A percentile compares a stretch with the other conserved stretches of the same genome.
Conservation (phyloP, 2,113 vertebrate species). For the Rissa tridactyla region DNA sequence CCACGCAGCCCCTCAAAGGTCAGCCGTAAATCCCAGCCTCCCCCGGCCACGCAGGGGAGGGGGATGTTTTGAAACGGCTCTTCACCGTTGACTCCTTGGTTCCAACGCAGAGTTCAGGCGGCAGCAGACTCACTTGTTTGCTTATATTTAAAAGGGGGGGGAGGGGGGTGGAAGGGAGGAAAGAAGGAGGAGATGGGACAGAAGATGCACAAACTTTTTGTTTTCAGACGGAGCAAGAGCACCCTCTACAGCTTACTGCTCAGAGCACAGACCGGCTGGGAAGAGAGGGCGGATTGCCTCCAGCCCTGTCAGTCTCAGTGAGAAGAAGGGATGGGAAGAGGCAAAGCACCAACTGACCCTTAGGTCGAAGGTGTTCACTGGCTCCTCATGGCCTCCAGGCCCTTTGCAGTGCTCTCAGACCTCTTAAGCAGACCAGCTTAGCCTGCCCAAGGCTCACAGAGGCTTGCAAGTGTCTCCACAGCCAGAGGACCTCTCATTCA, state of each 20-base stretch:
- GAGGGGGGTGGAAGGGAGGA: neutral
- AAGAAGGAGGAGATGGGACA: neutral
- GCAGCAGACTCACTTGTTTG: neutral
- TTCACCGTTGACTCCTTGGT: neutral
- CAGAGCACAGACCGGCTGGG: neutral
- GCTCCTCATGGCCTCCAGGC: neutral
- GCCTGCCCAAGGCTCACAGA: neutral
- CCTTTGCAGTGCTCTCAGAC: neutral
- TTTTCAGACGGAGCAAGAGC: slow-evolving; percentile 62
- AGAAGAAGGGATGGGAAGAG: neutral
- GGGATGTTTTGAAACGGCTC: neutral
- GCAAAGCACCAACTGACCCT: neutral
- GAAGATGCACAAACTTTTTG: neutral
- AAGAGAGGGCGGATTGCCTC: neutral
- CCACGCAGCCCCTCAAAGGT: accelerated
- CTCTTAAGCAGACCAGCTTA: neutral
- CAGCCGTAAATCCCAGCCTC: neutral
- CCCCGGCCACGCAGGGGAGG: neutral
- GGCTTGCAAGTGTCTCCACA: neutral
- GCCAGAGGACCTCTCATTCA: neutral
- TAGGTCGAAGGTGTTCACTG: neutral
- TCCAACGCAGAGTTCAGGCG: neutral
- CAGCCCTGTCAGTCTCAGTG: no score
- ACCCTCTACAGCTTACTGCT: slow-evolving; percentile 62
- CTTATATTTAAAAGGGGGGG: neutral